phyloP scores from a whole-genome alignment of 2,113 vertebrate species.

The Oreochromis tanganicae region DNA sequence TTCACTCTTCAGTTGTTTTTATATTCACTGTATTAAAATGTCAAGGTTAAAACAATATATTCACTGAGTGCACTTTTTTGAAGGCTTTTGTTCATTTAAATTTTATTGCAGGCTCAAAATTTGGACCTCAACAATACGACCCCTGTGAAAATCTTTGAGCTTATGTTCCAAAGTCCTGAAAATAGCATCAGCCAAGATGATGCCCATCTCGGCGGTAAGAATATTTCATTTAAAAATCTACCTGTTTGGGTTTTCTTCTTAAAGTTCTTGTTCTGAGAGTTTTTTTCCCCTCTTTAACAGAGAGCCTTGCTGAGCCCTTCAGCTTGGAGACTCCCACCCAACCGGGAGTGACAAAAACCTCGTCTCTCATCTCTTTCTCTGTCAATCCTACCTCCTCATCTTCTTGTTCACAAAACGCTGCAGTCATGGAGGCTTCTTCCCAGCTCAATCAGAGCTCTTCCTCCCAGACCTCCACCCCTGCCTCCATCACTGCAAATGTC shows the following conservation, averaged over 20 bases:
- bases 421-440: constrained; percentile 70
- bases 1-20: background rate
- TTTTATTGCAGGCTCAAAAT: constrained; percentile 76
- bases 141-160: constrained; percentile 91
- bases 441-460: constrained; percentile 68
- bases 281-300: constrained; percentile 44
- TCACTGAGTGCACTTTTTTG: background rate
- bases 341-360: constrained; percentile 66
- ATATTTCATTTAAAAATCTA: background rate
- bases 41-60: background rate
- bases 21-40: background rate
- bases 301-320: constrained; percentile 80
- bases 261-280: background rate
- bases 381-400: constrained; percentile 64
- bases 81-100: background rate
- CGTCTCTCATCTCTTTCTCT: constrained; percentile 75
- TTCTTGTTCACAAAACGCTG: constrained; percentile 73
- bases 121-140: constrained; percentile 87
- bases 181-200: constrained; percentile 83
- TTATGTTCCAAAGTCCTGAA: constrained; percentile 95
- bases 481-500: constrained; percentile 69
- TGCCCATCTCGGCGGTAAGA: constrained; percentile 77
- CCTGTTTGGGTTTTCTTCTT: background rate
- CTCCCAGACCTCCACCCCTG: constrained; percentile 55
- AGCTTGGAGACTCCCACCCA: constrained; percentile 70